Base-by-base conservation (phyloP, 1,140 invertebrate species). In the Drosophila prosaltans region DNA sequence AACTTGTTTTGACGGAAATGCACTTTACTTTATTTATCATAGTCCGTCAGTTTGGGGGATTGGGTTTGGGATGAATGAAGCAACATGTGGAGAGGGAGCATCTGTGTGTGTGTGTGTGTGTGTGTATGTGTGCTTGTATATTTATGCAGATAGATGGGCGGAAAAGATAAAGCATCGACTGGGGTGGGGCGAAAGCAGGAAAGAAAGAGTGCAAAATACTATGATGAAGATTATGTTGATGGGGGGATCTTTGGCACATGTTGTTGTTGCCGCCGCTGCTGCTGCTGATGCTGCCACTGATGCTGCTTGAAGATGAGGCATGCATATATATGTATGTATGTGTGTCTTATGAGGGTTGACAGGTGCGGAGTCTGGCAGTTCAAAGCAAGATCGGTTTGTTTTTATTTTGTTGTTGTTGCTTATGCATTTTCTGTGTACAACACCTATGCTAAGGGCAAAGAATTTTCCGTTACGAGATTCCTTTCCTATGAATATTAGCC, bases 1-100 rank as follows among this genome's bases (percentile, higher is more conserved):
- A 89, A 89, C 84, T 89, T 89, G 84, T 89, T 89, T 89, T 89
- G 84, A 89, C 84, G 84, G 84, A 89, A 89, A 89, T 89, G 84
- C 84, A 89, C 84, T 90, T 88, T 88, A 88, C 80, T 88, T 89
- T 89, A 89, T 89, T 89, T 89, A 89, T 89, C 84, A 88, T 84
- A 90, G 74, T 78, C 77, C 78, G 78, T 83, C 80, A 75, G 80
- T 72, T 74, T 75, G 66, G 72, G 43, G 51, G 64, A 67, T 76
- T 69, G 41, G 61, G 41, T 73, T 86, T 71, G 55, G 79, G 67
- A 88, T 88, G 83, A 88, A 88, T 88, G 83, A 89, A 88, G 83
- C 84, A 89, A 81, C 84, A 84, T 88, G 80, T 89, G 83, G 84
- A 89, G 83, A 66, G 79, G 72, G 72, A 68, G 61, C 43, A 21